These are phyloP conservation scores for Zoroaster sp. DNA, from an alignment of 53 echinoderm and acorn worm species.

Conservation along the genomic window DNA sequence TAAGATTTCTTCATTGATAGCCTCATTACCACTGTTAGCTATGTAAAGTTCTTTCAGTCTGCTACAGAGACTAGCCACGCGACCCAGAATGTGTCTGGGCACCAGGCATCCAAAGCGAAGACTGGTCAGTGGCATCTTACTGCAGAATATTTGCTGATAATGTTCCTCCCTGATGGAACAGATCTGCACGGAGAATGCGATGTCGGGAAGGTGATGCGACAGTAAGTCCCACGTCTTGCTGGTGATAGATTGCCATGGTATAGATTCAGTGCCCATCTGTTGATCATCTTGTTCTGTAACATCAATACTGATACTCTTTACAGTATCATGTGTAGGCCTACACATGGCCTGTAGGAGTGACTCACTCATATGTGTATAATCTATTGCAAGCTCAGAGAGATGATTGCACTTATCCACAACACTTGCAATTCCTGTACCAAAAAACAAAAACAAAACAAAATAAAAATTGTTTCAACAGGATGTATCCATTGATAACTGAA, in stretches of 20 bases:
- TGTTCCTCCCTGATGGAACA: slow-evolving; percentile 67
- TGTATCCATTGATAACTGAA: too few relatives aligned
- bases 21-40: slow-evolving; percentile 74
- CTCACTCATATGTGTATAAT: slow-evolving; percentile 84
- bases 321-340: slow-evolving; percentile 66
- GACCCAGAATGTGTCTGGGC: slow-evolving; percentile 62
- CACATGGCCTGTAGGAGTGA: slow-evolving; percentile 71
- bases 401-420: slow-evolving; percentile 70
- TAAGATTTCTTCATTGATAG: slow-evolving; percentile 69
- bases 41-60: slow-evolving; percentile 76
- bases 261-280: slow-evolving; percentile 32
- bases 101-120: slow-evolving; percentile 81
- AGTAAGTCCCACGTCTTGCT: slow-evolving; percentile 75
- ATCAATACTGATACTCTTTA: slow-evolving; percentile 72
- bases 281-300: slow-evolving; percentile 26
- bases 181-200: slow-evolving; percentile 75
- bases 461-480: too few relatives aligned
- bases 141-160: slow-evolving; percentile 73
- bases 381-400: slow-evolving; percentile 82
- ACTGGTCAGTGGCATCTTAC: slow-evolving; percentile 69
- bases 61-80: slow-evolving; percentile 75
- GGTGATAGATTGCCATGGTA: slow-evolving; percentile 47
- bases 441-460: neutral
- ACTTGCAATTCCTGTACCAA: slow-evolving; percentile 69
- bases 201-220: slow-evolving; percentile 66